Evolutionary conservation across 2,888 invertebrate genomes (phyloP).

Genomic region (Agrotis puta): DNA sequence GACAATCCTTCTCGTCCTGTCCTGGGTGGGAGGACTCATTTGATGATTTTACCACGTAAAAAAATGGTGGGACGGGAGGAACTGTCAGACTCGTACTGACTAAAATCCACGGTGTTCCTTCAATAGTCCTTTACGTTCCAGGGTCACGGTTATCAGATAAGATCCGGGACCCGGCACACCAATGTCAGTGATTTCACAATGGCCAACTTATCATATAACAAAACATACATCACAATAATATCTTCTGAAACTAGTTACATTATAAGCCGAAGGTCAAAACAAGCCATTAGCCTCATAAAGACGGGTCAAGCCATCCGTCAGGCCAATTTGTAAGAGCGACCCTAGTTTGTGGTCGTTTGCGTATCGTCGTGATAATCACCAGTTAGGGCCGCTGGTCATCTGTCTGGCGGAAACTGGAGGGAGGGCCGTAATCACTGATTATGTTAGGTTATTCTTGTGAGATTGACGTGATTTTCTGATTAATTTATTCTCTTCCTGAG

Average conservation of each 20-base stretch:
- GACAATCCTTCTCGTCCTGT: no score
- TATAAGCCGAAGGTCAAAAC: slow-evolving; percentile 28
- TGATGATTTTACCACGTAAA: no score
- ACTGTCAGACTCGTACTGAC: no score
- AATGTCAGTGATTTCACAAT: no score
- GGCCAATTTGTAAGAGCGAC: slow-evolving; percentile 51
- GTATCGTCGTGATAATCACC: slow-evolving; percentile 40
- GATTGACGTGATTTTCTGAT: neutral
- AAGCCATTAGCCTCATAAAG: slow-evolving; percentile 34
- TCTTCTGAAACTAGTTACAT: slow-evolving; percentile 9
- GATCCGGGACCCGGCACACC: no score
- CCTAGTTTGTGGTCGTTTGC: slow-evolving; percentile 45
- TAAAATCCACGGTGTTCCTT: no score
- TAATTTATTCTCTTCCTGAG: neutral
- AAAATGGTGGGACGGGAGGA: no score
- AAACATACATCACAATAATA: slow-evolving; percentile 7
- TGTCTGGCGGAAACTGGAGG: slow-evolving; percentile 8
- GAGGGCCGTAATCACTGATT: slow-evolving; percentile 6
- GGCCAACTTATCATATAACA: neutral
- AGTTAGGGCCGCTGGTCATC: slow-evolving; percentile 16
- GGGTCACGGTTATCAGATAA: no score
- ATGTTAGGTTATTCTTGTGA: neutral
- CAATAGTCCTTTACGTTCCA: no score
- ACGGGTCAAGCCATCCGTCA: slow-evolving; percentile 38
- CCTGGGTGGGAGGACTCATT: no score